Conservation (phyloP, 2,797 vertebrate genomes). For the Aphelocoma californica region DNA sequence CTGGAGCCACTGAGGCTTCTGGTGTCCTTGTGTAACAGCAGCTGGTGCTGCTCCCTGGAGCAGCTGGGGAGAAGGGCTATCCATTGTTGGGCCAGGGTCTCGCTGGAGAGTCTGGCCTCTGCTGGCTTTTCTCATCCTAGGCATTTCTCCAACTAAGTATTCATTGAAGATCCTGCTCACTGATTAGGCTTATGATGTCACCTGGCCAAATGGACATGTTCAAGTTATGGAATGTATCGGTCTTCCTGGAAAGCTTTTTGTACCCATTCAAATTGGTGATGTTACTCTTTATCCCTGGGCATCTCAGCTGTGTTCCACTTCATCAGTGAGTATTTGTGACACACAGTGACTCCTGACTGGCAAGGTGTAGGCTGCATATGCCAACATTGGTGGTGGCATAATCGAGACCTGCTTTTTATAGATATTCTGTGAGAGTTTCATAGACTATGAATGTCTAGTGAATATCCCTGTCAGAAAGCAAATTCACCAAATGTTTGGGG, state of each 20-base stretch:
- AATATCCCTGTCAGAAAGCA: background rate
- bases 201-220: background rate
- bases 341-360: background rate
- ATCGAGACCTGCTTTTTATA: background rate
- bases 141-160: background rate
- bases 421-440: background rate
- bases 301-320: background rate
- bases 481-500: background rate
- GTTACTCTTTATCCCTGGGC: background rate
- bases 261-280: background rate
- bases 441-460: background rate
- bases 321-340: background rate
- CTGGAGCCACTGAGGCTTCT: background rate
- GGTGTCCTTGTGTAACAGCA: rapidly evolving
- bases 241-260: background rate
- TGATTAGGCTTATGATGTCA: background rate
- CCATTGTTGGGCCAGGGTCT: rapidly evolving
- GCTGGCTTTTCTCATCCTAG: background rate
- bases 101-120: background rate
- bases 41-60: background rate
- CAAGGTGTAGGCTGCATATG: background rate
- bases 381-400: background rate
- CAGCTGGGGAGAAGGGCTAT: background rate
- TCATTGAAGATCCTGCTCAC: background rate
- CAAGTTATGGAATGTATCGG: background rate